Conservation (phyloP, 1,140 invertebrate genomes). For the Reticulitermes speratus region DNA sequence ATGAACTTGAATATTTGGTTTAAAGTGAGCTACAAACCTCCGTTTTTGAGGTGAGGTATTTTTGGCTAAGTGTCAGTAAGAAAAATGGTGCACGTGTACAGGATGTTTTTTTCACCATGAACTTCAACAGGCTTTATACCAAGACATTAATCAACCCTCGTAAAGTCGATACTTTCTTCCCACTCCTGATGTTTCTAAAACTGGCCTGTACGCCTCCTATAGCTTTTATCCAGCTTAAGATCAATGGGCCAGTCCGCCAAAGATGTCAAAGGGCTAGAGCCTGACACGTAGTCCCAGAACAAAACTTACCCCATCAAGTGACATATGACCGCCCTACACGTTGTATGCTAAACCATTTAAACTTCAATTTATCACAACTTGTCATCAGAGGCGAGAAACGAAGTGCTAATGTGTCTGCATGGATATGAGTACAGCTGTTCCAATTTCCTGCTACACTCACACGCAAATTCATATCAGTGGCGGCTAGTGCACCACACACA, state of each 20-base stretch:
- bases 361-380: conserved; percentile 9
- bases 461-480: neutral
- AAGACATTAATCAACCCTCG: too few relatives aligned
- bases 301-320: conserved; percentile 2
- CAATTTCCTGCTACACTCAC: neutral
- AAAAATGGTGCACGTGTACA: too few relatives aligned
- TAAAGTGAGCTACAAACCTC: too few relatives aligned
- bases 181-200: too few relatives aligned
- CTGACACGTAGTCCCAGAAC: neutral
- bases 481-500: neutral
- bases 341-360: neutral
- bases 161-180: too few relatives aligned
- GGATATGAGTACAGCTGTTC: neutral
- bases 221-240: neutral
- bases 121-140: too few relatives aligned
- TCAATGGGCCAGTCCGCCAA: neutral
- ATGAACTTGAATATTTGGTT: too few relatives aligned
- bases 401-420: neutral
- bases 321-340: neutral
- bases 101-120: too few relatives aligned
- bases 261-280: neutral
- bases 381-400: conserved; percentile 5
- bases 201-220: too few relatives aligned
- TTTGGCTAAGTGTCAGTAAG: too few relatives aligned
- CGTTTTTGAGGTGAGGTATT: too few relatives aligned